phyloP scores from a whole-genome alignment of 2,113 vertebrate species.

The Microtus oregoni region DNA sequence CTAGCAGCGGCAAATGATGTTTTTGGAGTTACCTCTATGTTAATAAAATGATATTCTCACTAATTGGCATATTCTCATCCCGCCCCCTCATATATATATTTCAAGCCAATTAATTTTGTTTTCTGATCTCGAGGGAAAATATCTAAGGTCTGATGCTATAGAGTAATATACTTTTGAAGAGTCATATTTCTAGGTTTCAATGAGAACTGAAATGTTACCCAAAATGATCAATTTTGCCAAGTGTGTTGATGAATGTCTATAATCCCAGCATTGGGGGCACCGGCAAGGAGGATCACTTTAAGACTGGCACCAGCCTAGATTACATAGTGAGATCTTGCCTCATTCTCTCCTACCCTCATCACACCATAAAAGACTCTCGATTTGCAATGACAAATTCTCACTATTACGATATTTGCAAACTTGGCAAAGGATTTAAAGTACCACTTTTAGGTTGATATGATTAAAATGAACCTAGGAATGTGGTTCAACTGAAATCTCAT shows the following conservation, averaged over 20 bases:
- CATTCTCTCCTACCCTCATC: too few species aligned
- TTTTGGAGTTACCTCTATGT: neutral
- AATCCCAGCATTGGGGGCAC: neutral
- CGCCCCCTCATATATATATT: neutral
- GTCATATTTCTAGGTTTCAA: conserved; percentile 20
- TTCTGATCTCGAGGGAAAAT: neutral
- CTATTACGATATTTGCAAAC: conserved; percentile 54
- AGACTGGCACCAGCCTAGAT: neutral
- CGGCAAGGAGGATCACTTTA: neutral
- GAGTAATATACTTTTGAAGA: conserved; percentile 31
- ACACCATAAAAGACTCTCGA: neutral
- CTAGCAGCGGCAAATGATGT: neutral
- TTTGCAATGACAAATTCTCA: conserved; percentile 25
- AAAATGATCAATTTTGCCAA: neutral
- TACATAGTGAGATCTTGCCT: neutral
- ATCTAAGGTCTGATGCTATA: neutral
- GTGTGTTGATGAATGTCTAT: neutral
- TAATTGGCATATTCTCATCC: neutral
- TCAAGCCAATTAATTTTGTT: conserved; percentile 58
- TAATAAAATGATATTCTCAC: conserved; percentile 47
- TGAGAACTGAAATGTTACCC: conserved; percentile 6
- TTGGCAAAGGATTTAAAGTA: conserved; percentile 16
- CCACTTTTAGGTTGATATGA: conserved; percentile 32
- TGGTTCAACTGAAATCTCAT: conserved; percentile 15
- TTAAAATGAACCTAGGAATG: conserved; percentile 30